These are phyloP conservation scores for Sarcophilus harrisii DNA, from an alignment of 2,797 vertebrate genomes.

Conservation along the genomic window DNA sequence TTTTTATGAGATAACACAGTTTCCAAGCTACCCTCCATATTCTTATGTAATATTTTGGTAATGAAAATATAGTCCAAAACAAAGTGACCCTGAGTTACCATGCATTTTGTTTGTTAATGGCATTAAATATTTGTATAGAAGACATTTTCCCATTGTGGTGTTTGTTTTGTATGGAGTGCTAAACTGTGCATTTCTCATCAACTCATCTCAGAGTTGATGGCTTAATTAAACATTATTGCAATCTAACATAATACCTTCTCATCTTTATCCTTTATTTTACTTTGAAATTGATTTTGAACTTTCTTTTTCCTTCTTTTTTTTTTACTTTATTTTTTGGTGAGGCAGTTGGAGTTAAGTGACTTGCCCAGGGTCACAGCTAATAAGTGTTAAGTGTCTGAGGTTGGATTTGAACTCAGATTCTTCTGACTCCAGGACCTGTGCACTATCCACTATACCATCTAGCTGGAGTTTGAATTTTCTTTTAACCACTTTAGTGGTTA, in stretches of 20 bases:
- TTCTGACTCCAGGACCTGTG: no score
- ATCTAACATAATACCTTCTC: background rate
- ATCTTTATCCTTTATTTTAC: background rate
- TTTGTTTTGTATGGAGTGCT: background rate
- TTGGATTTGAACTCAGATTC: no score
- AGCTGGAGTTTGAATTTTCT: no score
- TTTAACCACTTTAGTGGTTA: background rate
- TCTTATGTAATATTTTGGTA: background rate
- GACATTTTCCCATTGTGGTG: background rate
- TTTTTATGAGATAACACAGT: background rate
- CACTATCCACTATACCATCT: no score
- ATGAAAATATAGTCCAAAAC: background rate
- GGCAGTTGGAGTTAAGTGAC: no score
- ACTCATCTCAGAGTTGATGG: background rate
- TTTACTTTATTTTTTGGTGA: no score
- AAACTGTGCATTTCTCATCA: background rate
- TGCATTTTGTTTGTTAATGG: background rate
- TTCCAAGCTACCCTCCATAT: background rate
- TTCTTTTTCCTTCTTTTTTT: background rate
- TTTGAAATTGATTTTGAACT: background rate
- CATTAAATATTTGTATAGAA: background rate
- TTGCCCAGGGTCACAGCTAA: no score
- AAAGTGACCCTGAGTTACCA: background rate
- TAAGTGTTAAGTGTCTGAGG: no score
- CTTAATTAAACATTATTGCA: background rate